Evolutionary conservation across 2,888 invertebrate genomes (phyloP).

Genomic region (Adelphocoris suturalis): DNA sequence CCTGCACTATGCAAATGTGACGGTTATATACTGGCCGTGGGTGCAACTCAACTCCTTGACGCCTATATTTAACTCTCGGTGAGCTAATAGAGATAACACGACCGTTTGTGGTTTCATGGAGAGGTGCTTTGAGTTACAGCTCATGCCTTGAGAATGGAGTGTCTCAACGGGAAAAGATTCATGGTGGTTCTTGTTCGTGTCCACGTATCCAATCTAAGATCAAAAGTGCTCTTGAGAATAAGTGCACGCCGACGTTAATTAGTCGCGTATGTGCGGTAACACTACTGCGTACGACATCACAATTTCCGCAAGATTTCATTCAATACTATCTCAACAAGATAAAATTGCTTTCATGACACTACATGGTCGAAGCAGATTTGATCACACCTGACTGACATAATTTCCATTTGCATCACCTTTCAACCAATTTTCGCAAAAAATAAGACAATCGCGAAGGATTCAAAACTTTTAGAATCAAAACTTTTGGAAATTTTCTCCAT

Average conservation of each 20-base stretch:
- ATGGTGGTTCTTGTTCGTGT: not conserved
- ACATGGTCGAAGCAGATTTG: too few species aligned
- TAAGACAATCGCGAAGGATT: too few species aligned
- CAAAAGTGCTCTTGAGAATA: not conserved
- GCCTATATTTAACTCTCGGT: constrained; percentile 49
- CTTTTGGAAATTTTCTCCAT: too few species aligned
- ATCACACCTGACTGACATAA: too few species aligned
- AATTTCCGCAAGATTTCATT: too few species aligned
- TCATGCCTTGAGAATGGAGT: not conserved
- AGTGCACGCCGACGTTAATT: not conserved
- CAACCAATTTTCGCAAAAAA: too few species aligned
- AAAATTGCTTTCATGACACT: too few species aligned
- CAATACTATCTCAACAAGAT: too few species aligned
- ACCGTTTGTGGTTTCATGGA: not conserved
- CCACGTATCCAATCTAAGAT: not conserved
- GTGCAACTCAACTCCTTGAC: constrained; percentile 52
- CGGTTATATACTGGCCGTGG: constrained; percentile 12
- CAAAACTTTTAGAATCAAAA: too few species aligned
- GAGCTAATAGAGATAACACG: constrained; percentile 40
- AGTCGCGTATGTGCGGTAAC: too few species aligned
- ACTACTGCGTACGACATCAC: too few species aligned
- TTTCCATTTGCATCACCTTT: too few species aligned
- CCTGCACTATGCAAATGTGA: constrained; percentile 54
- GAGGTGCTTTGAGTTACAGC: not conserved
- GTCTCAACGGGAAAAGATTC: not conserved